These are phyloP conservation scores for Notospermus geniculatus DNA, from an alignment of 1,140 invertebrate species.

Conservation along the genomic window DNA sequence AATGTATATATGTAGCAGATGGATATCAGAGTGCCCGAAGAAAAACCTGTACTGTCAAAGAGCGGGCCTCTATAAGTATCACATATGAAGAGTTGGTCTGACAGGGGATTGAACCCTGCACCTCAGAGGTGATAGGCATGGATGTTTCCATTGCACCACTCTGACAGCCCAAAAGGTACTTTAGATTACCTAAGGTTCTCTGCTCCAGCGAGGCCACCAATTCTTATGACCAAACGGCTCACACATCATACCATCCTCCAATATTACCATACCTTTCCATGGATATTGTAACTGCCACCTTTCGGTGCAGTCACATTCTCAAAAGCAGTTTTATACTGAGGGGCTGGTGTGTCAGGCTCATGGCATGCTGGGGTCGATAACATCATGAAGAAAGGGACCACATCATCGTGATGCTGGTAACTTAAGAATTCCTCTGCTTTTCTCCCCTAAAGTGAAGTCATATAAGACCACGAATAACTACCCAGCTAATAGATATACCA, in stretches of 20 bases:
- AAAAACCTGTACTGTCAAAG: too few relatives aligned
- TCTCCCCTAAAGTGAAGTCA: constrained; percentile 55
- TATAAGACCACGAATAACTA: background rate
- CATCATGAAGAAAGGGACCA: constrained; percentile 76
- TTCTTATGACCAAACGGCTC: too few relatives aligned
- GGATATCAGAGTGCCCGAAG: too few relatives aligned
- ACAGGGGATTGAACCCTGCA: too few relatives aligned
- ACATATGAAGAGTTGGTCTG: too few relatives aligned
- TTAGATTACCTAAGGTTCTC: too few relatives aligned
- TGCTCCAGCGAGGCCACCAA: too few relatives aligned
- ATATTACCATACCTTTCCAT: constrained; percentile 13
- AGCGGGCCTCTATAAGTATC: too few relatives aligned
- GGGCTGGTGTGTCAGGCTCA: constrained; percentile 76
- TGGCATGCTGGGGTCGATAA: constrained; percentile 81
- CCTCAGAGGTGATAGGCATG: too few relatives aligned
- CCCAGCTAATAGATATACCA: background rate
- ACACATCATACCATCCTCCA: background rate
- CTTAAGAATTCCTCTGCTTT: constrained; percentile 64
- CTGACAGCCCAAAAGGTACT: too few relatives aligned
- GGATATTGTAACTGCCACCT: constrained; percentile 71
- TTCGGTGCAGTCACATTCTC: constrained; percentile 63
- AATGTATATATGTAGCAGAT: too few relatives aligned
- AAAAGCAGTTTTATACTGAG: constrained; percentile 67
- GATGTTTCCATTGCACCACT: too few relatives aligned
- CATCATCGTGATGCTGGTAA: constrained; percentile 21